These are phyloP conservation scores for Cydia pomonella DNA, from an alignment of 1,140 invertebrate species.

Conservation along the genomic window DNA sequence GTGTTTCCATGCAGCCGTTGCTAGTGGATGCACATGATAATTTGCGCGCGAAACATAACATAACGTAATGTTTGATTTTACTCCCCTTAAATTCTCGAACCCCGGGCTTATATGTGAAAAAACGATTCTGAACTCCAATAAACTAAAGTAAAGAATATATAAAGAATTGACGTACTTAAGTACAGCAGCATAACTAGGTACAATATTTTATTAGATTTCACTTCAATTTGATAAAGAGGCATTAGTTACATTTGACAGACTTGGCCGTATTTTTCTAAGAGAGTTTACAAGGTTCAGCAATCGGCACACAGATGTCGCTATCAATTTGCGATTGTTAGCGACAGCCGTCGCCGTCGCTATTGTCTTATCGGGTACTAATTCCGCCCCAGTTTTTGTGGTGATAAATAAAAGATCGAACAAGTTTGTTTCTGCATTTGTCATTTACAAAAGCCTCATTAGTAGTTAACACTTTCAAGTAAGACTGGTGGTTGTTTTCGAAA, in stretches of 20 bases:
- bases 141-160: no score
- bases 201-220: no score
- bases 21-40: no score
- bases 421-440: slow-evolving; percentile 11
- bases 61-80: no score
- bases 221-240: no score
- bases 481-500: background rate
- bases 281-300: background rate
- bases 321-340: slow-evolving; percentile 28
- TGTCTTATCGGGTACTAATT: slow-evolving; percentile 16
- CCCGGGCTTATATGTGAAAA: no score
- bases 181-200: no score
- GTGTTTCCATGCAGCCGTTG: no score
- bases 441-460: slow-evolving; percentile 3
- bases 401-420: slow-evolving; percentile 28
- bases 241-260: background rate
- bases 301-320: slow-evolving; percentile 18
- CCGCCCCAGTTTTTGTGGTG: slow-evolving; percentile 14
- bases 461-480: background rate
- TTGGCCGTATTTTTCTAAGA: background rate
- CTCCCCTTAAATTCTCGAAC: no score
- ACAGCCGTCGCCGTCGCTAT: slow-evolving; percentile 1
- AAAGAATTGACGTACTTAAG: no score
- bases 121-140: no score
- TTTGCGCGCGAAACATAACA: no score